Percentiles rank a stretch among this genome's conserved stretches.
These are phyloP conservation scores for Heliconius himera DNA, from an alignment of 1,140 invertebrate species.

Conservation along the genomic window DNA sequence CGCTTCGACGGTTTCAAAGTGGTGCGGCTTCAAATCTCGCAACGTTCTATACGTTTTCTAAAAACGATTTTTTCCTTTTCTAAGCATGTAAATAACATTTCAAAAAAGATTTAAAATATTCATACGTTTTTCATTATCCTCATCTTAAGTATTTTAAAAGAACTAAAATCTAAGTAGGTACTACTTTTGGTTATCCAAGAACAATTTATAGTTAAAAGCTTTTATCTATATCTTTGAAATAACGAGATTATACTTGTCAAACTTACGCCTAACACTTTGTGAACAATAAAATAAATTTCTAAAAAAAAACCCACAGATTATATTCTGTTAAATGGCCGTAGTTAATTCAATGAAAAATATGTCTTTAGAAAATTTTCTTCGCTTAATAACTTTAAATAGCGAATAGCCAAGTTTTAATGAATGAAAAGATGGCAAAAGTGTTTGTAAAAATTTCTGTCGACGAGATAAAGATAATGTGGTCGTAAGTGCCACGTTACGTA, in stretches of 20 bases:
- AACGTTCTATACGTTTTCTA: too few relatives aligned
- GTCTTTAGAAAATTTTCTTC: slow-evolving; percentile 27
- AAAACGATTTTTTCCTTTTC: too few relatives aligned
- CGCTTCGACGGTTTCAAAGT: too few relatives aligned
- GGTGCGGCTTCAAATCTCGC: too few relatives aligned
- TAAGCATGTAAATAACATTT: too few relatives aligned
- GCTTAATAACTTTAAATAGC: slow-evolving; percentile 33
- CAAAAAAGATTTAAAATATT: too few relatives aligned
- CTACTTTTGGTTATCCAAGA: background rate
- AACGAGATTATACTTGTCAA: background rate
- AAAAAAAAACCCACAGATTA: background rate
- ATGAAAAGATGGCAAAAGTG: slow-evolving; percentile 29
- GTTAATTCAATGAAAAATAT: slow-evolving; percentile 28
- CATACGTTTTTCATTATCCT: too few relatives aligned
- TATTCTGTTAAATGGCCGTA: background rate
- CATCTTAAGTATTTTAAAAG: too few relatives aligned
- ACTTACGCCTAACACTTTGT: background rate
- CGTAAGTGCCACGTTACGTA: slow-evolving; percentile 2
- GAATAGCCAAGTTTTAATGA: slow-evolving; percentile 34
- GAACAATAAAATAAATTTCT: slow-evolving; percentile 17
- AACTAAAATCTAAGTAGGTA: background rate
- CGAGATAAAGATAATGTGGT: slow-evolving; percentile 29
- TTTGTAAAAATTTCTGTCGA: slow-evolving; percentile 28
- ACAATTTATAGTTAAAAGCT: slow-evolving; percentile 3
- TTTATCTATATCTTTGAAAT: background rate